Percentiles rank a stretch among this genome's conserved stretches.
Evolutionary conservation across 2,888 invertebrate species (phyloP).

Genomic region (Notocelia uddmanniana): DNA sequence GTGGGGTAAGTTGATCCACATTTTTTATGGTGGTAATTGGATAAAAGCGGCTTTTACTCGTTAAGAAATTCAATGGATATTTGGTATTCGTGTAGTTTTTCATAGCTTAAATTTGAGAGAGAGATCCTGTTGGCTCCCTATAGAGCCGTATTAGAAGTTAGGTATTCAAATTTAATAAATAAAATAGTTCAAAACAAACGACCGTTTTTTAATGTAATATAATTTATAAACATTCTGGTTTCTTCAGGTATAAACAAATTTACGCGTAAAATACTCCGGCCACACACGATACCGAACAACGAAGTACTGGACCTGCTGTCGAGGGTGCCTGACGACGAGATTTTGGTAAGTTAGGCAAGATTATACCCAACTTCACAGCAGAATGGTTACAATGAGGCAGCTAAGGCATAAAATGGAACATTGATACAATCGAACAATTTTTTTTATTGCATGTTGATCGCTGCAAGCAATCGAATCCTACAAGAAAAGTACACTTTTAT

Average conservation of each 20-base stretch:
- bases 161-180: no score
- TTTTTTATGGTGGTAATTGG: not conserved
- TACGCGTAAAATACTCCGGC: constrained; percentile 95
- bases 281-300: constrained; percentile 98
- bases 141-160: no score
- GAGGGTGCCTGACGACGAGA: constrained; percentile 97
- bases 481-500: no score
- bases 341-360: constrained; percentile 88
- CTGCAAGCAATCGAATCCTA: no score
- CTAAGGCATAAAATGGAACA: no score
- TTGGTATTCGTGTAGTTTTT: not conserved
- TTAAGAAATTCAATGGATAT: not conserved
- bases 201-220: no score
- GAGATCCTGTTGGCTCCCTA: no score
- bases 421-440: no score
- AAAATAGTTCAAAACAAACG: no score
- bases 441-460: no score
- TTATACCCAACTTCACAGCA: not conserved
- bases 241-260: constrained; percentile 93
- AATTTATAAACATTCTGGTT: constrained; percentile 44
- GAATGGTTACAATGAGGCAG: no score
- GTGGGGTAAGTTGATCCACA: constrained; percentile 89
- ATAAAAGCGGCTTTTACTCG: not conserved
- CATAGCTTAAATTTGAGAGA: no score
- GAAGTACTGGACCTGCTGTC: constrained; percentile 98